phyloP scores from a whole-genome alignment of 2,113 vertebrate species.

The Oostethus manadensis region DNA sequence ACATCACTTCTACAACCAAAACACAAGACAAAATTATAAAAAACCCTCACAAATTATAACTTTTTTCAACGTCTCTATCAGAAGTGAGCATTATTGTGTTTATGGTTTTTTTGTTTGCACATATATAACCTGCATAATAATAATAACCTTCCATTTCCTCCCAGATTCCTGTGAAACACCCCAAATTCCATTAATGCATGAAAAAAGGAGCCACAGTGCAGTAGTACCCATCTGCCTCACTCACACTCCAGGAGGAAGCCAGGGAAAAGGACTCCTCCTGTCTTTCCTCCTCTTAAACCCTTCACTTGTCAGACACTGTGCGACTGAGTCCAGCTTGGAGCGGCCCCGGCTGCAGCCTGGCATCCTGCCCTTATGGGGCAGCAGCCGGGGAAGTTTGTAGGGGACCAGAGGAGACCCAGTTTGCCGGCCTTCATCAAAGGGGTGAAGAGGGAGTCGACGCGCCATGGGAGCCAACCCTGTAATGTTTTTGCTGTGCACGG shows the following conservation, averaged over 20 bases:
- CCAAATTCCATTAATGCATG: constrained; percentile 47
- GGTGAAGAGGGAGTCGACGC: constrained; percentile 81
- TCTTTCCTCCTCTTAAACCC: constrained; percentile 5
- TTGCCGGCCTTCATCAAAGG: constrained; percentile 94
- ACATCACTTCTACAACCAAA: too few relatives aligned
- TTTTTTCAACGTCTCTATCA: too few relatives aligned
- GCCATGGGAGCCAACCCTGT: constrained; percentile 82
- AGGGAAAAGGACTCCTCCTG: constrained; percentile 19
- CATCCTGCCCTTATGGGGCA: constrained; percentile 93
- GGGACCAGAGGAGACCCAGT: constrained; percentile 97
- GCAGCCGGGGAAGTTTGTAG: constrained; percentile 97
- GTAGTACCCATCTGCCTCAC: constrained; percentile 24
- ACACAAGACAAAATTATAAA: too few relatives aligned
- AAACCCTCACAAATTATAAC: too few relatives aligned
- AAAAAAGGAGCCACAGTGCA: constrained; percentile 34
- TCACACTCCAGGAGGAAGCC: constrained; percentile 19
- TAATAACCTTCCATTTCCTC: neutral
- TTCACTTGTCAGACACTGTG: constrained; percentile 24
- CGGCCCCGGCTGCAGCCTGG: constrained; percentile 71
- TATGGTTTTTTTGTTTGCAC: too few relatives aligned
- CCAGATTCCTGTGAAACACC: constrained; percentile 36
- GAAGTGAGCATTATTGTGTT: too few relatives aligned
- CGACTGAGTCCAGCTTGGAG: constrained; percentile 49
- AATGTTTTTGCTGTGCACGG: constrained; percentile 94
- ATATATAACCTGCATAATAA: too few relatives aligned